Percentiles rank a stretch among this genome's conserved stretches.
phyloP scores from a whole-genome alignment of 2,797 vertebrate species.

The Melanotaenia nigrans region DNA sequence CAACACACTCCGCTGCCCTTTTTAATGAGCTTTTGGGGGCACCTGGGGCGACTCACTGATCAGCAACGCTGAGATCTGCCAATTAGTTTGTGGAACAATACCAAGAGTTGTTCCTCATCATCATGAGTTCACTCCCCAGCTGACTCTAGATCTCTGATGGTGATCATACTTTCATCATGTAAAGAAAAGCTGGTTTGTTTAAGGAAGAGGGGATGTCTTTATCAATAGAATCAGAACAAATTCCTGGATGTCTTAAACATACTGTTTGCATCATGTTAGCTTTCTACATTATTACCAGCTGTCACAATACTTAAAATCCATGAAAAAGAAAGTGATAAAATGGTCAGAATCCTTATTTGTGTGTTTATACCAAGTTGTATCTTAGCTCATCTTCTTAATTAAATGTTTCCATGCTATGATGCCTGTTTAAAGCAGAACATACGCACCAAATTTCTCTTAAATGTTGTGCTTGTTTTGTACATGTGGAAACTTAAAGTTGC shows the following conservation, averaged over 20 bases:
- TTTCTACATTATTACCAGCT: background rate
- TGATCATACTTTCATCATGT: slow-evolving; percentile 46
- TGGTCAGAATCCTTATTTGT: background rate
- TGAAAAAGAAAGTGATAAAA: background rate
- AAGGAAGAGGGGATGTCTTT: slow-evolving; percentile 17
- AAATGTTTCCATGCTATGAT: background rate
- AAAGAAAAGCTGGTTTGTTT: slow-evolving; percentile 61
- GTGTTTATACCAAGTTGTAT: background rate
- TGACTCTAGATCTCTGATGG: slow-evolving; percentile 37
- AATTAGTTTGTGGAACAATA: slow-evolving; percentile 67
- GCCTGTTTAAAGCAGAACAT: background rate
- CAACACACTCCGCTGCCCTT: slow-evolving; percentile 53
- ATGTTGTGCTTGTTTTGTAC: background rate
- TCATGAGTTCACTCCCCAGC: slow-evolving; percentile 55
- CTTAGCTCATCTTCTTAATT: background rate
- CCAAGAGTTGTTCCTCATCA: slow-evolving; percentile 61
- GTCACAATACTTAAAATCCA: background rate
- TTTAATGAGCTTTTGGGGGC: slow-evolving; percentile 54
- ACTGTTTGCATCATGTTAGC: background rate
- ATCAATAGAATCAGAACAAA: slow-evolving; percentile 23
- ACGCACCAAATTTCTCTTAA: background rate
- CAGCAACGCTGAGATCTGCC: slow-evolving; percentile 47
- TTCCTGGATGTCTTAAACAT: slow-evolving; percentile 5
- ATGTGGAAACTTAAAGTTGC: slow-evolving; percentile 22
- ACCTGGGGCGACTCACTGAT: slow-evolving; percentile 49